Evolutionary conservation across 2,888 invertebrate species (phyloP).

Genomic region (Andrena haemorrhoa): DNA sequence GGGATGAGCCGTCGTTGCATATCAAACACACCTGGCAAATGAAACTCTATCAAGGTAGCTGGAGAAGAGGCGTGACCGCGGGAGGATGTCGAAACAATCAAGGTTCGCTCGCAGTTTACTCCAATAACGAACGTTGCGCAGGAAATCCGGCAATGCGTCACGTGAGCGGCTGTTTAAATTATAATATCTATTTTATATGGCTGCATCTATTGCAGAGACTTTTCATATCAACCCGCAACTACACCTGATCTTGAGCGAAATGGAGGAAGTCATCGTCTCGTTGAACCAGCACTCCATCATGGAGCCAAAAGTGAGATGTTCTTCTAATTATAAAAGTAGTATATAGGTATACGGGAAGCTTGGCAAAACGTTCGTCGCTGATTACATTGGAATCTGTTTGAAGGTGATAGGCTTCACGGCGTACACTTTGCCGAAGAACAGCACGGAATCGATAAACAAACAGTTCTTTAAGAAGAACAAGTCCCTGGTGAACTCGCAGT

Average conservation of each 20-base stretch:
- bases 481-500: constrained; percentile 94
- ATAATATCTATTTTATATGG: neutral
- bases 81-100: constrained; percentile 96
- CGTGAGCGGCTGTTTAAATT: constrained; percentile 10
- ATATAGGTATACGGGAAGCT: neutral
- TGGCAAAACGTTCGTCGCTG: neutral
- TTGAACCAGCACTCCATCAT: constrained; percentile 95
- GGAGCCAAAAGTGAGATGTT: constrained; percentile 92
- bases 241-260: constrained; percentile 91
- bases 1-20: constrained; percentile 92
- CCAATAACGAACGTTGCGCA: constrained; percentile 26
- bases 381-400: neutral
- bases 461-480: constrained; percentile 94
- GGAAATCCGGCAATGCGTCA: constrained; percentile 34
- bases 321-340: neutral
- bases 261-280: constrained; percentile 93
- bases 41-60: constrained; percentile 93
- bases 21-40: constrained; percentile 94
- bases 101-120: constrained; percentile 83
- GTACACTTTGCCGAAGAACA: constrained; percentile 90
- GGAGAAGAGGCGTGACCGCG: constrained; percentile 94
- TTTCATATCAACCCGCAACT: constrained; percentile 97
- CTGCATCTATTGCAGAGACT: constrained; percentile 87
- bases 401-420: constrained; percentile 94
- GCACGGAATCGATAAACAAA: constrained; percentile 91